A percentile compares a stretch with the other conserved stretches of the same genome.
Evolutionary conservation across 2,888 invertebrate genomes (phyloP).

Genomic region (Perizoma affinitatum): DNA sequence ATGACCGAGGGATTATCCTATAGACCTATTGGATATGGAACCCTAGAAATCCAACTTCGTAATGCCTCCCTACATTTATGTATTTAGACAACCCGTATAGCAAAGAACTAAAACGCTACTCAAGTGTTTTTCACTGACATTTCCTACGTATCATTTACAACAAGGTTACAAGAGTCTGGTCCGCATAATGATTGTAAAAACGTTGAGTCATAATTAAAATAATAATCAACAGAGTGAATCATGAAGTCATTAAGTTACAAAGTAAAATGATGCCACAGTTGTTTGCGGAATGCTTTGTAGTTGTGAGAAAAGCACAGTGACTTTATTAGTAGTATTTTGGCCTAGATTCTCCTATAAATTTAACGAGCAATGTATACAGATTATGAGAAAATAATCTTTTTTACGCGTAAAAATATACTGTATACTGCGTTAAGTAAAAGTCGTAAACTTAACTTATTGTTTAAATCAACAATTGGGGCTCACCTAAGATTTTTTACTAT

Average conservation of each 20-base stretch:
- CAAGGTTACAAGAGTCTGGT: conserved; percentile 16
- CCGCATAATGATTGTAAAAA: conserved; percentile 24
- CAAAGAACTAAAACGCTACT: neutral
- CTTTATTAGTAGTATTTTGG: conserved; percentile 1
- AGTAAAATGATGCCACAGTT: conserved; percentile 15
- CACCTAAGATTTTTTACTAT: too few relatives aligned
- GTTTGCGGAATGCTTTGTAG: neutral
- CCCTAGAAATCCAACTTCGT: too few relatives aligned
- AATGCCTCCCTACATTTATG: too few relatives aligned
- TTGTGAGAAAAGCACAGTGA: conserved; percentile 1
- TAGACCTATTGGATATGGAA: too few relatives aligned
- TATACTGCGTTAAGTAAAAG: too few relatives aligned
- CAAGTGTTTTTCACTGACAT: neutral
- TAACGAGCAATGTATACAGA: too few relatives aligned
- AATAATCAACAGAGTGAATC: conserved; percentile 45
- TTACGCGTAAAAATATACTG: too few relatives aligned
- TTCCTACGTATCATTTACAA: conserved; percentile 14
- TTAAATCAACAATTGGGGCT: too few relatives aligned
- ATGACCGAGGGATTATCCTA: too few relatives aligned
- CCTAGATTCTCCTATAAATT: neutral
- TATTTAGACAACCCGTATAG: too few relatives aligned
- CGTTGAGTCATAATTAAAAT: conserved; percentile 48
- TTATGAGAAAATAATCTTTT: too few relatives aligned
- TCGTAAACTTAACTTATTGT: too few relatives aligned
- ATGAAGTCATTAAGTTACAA: conserved; percentile 28